Base-by-base conservation (phyloP, 2,888 invertebrate species). In the Thecocarcelia acutangulata region DNA sequence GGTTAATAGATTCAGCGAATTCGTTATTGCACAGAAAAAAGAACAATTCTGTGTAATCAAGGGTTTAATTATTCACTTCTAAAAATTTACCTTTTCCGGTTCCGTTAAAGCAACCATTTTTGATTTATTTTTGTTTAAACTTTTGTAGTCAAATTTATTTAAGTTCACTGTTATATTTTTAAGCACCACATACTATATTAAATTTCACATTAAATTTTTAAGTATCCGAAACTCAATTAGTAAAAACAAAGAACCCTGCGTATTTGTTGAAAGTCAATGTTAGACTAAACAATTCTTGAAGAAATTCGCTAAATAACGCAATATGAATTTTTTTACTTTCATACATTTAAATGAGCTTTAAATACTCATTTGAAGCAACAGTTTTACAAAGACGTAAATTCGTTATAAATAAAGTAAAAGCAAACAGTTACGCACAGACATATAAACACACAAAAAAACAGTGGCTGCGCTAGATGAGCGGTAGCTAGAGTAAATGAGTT, bases 271-370 rank as follows among this genome's bases (percentile, higher is more conserved):
- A 85, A 85, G 86, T 80, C 84, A 85, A 84, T 84, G 84, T 83
- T 56, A 84, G 85, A 88, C 89, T 88, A 83, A 89, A 85, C 80
- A 52, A 21, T 44, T 87, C 85, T 86, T 86, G 75, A 87, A 86
- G 85, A 87, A 88, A 59, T 85, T 76, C 84, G 85, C 85, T 85
- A 84, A 85, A 76, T 83, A 84, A 84, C 84, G 84, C 82, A 69
- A 46, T 15, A 66, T 40, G 54, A 69, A 15, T 63, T 69, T 11
- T 11, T 68, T 44, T 21, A 11, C 48, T 61, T 52, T 40, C 50
- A 50, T 15, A 58, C 9, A 63, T 46, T n/a, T 44, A 54, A 69
- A 46, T 74, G 48, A 64, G 56, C 56, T 58, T 66, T 42, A 56
- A 58, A 48, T 48, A 24, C 13, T 56, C 19, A 44, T 33, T 24